Evolutionary conservation across 2,797 vertebrate genomes (phyloP).

Genomic region (Heteromormyrus szaboi): DNA sequence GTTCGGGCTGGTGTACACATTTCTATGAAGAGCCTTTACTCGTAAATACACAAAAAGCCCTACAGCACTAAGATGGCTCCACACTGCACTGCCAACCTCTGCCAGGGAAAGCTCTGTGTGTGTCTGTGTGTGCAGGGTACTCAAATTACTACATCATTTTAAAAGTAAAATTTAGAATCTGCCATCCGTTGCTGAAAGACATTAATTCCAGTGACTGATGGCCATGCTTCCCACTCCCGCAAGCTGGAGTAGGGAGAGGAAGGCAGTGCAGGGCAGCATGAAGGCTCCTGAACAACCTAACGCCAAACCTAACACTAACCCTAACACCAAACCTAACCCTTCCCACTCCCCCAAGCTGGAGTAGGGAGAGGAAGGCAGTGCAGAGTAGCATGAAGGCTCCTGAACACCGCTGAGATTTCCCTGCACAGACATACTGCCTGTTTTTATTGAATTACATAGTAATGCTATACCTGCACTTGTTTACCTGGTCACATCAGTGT

Average conservation of each 20-base stretch:
- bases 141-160: neutral
- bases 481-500: neutral
- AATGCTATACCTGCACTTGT: neutral
- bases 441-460: neutral
- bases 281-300: neutral
- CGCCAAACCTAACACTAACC: neutral
- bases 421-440: neutral
- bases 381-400: neutral
- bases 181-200: neutral
- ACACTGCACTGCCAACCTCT: neutral
- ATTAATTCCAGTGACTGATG: neutral
- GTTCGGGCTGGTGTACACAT: neutral
- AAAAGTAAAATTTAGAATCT: neutral
- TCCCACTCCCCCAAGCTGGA: neutral
- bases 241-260: neutral
- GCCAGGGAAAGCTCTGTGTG: neutral
- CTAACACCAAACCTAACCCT: neutral
- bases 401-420: neutral
- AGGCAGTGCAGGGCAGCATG: neutral
- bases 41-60: neutral
- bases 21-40: neutral
- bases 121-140: neutral
- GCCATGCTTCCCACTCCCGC: neutral
- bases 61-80: neutral
- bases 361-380: neutral